These are phyloP conservation scores for Parapristionchus giblindavisi DNA, from an alignment of 2,888 invertebrate species.

Conservation along the genomic window DNA sequence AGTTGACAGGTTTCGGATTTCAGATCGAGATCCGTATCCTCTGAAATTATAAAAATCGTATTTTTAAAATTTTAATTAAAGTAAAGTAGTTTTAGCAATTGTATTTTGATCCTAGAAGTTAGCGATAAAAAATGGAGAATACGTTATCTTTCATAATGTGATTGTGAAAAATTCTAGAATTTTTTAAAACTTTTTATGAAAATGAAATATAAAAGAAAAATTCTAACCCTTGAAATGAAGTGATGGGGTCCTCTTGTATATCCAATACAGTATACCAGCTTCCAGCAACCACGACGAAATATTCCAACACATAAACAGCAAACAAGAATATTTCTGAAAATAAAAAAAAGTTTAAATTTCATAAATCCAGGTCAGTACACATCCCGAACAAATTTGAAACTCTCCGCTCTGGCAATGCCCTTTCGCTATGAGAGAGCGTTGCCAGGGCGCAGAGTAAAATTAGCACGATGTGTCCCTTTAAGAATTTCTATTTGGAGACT, in stretches of 20 bases:
- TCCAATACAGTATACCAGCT: slow-evolving; percentile 42
- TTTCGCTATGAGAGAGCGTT: no score
- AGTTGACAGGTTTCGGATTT: not conserved
- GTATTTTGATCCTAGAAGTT: no score
- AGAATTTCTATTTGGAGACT: no score
- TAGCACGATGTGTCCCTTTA: not conserved
- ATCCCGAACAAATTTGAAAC: no score
- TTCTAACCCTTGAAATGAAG: slow-evolving; percentile 39
- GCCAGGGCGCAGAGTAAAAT: no score
- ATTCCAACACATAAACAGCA: slow-evolving; percentile 53
- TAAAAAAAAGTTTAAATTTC: not conserved
- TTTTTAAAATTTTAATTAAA: not conserved
- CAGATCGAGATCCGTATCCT: not conserved
- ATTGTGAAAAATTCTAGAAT: not conserved
- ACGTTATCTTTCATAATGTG: not conserved
- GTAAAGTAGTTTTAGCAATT: not conserved
- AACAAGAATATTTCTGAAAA: slow-evolving; percentile 33
- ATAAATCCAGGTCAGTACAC: not conserved
- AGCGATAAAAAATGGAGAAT: no score
- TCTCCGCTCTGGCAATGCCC: no score
- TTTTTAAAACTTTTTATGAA: not conserved
- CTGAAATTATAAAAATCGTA: not conserved
- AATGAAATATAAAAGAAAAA: no score
- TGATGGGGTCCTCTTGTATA: slow-evolving; percentile 50
- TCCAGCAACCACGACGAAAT: slow-evolving; percentile 60